Evolutionary conservation across 2,888 invertebrate genomes (phyloP).

Genomic region (Thera britannica): DNA sequence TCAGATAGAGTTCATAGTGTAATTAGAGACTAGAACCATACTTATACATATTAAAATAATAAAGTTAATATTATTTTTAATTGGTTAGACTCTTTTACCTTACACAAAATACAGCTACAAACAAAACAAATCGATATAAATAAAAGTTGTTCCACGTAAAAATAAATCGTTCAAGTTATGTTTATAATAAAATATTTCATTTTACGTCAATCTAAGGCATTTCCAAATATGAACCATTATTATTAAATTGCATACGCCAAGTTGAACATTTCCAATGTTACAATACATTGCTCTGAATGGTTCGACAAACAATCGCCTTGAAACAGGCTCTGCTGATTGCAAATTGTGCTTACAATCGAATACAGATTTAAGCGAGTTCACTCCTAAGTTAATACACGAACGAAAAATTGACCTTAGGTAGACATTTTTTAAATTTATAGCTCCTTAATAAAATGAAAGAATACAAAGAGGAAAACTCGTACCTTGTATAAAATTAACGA

Average conservation of each 20-base stretch:
- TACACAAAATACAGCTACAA: no score
- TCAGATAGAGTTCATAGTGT: no score
- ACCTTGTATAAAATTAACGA: conserved; percentile 18
- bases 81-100: no score
- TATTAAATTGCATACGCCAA: conserved; percentile 39
- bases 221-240: conserved; percentile 31
- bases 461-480: conserved; percentile 23
- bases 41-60: no score
- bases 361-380: conserved; percentile 73
- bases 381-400: conserved; percentile 65
- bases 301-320: conserved; percentile 62
- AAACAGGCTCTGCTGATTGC: conserved; percentile 78
- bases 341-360: conserved; percentile 76
- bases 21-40: no score
- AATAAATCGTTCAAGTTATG: no score
- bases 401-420: conserved; percentile 63
- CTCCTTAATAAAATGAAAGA: conserved; percentile 39
- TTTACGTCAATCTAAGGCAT: conserved; percentile 16
- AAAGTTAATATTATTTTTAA: no score
- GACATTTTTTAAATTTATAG: conserved; percentile 57
- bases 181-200: background rate
- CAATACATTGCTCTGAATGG: conserved; percentile 59
- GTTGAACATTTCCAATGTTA: conserved; percentile 42
- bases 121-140: no score
- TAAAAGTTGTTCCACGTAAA: no score